These are phyloP conservation scores for Entosphenus tridentatus DNA, from an alignment of 2,113 vertebrate genomes.

Conservation along the genomic window DNA sequence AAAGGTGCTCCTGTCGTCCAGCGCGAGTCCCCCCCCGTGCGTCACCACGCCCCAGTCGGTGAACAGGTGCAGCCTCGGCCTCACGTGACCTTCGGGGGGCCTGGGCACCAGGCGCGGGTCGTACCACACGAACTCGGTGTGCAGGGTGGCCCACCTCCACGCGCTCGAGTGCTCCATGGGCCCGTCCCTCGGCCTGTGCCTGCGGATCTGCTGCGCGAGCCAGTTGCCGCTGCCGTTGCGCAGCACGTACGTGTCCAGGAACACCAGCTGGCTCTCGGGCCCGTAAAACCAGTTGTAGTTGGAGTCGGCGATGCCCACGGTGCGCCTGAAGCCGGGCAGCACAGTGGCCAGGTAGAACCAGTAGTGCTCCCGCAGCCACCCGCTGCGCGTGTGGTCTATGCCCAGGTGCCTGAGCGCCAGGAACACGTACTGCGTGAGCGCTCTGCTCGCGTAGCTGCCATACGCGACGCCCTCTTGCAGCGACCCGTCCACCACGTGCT, in stretches of 20 bases:
- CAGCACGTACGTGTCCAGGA: constrained; percentile 50
- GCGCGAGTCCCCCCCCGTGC: constrained; percentile 57
- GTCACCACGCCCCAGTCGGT: constrained; percentile 95
- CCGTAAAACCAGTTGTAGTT: constrained; percentile 99
- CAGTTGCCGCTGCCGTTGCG: constrained; percentile 80
- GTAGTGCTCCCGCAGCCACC: constrained; percentile 74
- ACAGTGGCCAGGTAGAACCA: constrained; percentile 89
- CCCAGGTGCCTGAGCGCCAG: constrained; percentile 67
- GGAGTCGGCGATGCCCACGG: constrained; percentile 76
- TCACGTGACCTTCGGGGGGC: constrained; percentile 39
- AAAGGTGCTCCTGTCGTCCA: constrained; percentile 55
- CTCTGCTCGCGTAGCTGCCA: constrained; percentile 83
- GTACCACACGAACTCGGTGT: constrained; percentile 91
- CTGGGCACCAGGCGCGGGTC: constrained; percentile 37
- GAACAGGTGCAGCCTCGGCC: constrained; percentile 53
- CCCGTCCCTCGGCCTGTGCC: constrained; percentile 71
- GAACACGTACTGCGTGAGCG: constrained; percentile 75
- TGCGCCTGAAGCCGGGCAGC: constrained; percentile 76
- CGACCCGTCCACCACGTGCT: constrained; percentile 74
- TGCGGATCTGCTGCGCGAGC: constrained; percentile 80
- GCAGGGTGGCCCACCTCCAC: constrained; percentile 79
- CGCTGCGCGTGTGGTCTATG: constrained; percentile 66
- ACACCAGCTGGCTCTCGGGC: constrained; percentile 81
- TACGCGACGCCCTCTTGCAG: constrained; percentile 91
- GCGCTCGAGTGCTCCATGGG: constrained; percentile 77